A percentile compares a stretch with the other conserved stretches of the same genome.
phyloP scores from a whole-genome alignment of 2,797 vertebrate genomes.

The Phrynocephalus guinanensis region DNA sequence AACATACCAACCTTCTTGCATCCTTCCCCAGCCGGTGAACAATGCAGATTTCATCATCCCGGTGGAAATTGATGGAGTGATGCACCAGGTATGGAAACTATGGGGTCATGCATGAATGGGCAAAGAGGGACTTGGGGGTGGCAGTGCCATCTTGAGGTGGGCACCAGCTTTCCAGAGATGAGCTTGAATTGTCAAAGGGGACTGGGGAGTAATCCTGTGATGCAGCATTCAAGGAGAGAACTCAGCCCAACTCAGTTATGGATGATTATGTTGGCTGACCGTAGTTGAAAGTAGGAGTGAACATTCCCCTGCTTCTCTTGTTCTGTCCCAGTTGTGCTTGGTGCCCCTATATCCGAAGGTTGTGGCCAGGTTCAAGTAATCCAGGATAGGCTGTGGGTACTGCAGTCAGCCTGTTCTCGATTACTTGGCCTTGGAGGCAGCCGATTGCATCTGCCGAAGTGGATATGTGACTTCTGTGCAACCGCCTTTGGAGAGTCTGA shows the following conservation, averaged over 20 bases:
- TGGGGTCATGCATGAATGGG: background rate
- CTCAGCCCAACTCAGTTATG: background rate
- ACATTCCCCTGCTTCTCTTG: background rate
- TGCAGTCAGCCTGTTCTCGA: slow-evolving; percentile 92
- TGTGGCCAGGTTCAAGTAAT: slow-evolving; percentile 96
- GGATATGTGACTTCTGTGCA: background rate
- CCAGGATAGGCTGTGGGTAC: slow-evolving; percentile 97
- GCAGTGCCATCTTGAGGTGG: accelerated
- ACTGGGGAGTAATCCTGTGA: background rate
- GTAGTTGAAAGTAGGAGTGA: background rate
- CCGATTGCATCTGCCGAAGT: slow-evolving; percentile 46
- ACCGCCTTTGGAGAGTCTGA: background rate
- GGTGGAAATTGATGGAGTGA: slow-evolving; percentile 95
- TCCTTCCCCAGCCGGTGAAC: slow-evolving; percentile 89
- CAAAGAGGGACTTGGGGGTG: background rate
- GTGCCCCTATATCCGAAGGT: slow-evolving; percentile 59
- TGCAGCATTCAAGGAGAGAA: background rate
- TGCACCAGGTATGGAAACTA: slow-evolving; percentile 88
- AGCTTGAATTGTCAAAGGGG: background rate
- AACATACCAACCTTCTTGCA: slow-evolving; percentile 36
- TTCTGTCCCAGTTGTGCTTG: background rate
- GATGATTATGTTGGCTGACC: background rate
- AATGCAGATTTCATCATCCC: slow-evolving; percentile 99
- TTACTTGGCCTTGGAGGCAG: slow-evolving; percentile 93
- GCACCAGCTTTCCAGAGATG: background rate